phyloP scores from a whole-genome alignment of 2,888 invertebrate species.

The Sinopyrophorus schimmeli region DNA sequence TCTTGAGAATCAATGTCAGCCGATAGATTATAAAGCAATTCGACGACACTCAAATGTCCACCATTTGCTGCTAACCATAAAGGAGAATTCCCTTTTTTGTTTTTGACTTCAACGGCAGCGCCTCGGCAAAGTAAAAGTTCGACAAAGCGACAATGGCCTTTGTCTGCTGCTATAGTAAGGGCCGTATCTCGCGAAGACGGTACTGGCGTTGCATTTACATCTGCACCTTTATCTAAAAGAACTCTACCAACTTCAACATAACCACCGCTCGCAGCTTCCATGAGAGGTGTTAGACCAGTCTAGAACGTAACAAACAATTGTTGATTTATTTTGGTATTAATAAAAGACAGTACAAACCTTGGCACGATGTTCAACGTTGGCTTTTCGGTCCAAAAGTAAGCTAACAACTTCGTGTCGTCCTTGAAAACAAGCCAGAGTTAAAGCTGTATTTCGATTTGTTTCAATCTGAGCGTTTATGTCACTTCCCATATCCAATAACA shows the following conservation, averaged over 20 bases:
- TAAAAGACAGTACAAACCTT: slow-evolving; percentile 62
- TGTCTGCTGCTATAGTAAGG: slow-evolving; percentile 98
- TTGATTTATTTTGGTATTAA: neutral
- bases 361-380: slow-evolving; percentile 98
- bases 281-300: slow-evolving; percentile 97
- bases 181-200: slow-evolving; percentile 98
- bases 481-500: slow-evolving; percentile 95
- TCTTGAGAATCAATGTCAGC: slow-evolving; percentile 99
- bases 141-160: slow-evolving; percentile 94
- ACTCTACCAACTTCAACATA: slow-evolving; percentile 98
- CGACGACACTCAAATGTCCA: slow-evolving; percentile 96
- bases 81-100: slow-evolving; percentile 99
- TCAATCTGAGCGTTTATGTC: slow-evolving; percentile 99
- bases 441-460: slow-evolving; percentile 97
- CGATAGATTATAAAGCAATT: slow-evolving; percentile 82
- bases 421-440: slow-evolving; percentile 98
- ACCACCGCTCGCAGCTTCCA: slow-evolving; percentile 99
- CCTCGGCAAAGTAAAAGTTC: slow-evolving; percentile 77
- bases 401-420: slow-evolving; percentile 98
- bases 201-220: slow-evolving; percentile 98
- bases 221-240: slow-evolving; percentile 93
- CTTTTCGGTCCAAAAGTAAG: slow-evolving; percentile 91
- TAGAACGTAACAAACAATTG: no score
- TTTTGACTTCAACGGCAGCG: slow-evolving; percentile 95
- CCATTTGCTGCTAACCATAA: slow-evolving; percentile 98